phyloP scores from a whole-genome alignment of 2,797 vertebrate genomes.

The Picus viridis region DNA sequence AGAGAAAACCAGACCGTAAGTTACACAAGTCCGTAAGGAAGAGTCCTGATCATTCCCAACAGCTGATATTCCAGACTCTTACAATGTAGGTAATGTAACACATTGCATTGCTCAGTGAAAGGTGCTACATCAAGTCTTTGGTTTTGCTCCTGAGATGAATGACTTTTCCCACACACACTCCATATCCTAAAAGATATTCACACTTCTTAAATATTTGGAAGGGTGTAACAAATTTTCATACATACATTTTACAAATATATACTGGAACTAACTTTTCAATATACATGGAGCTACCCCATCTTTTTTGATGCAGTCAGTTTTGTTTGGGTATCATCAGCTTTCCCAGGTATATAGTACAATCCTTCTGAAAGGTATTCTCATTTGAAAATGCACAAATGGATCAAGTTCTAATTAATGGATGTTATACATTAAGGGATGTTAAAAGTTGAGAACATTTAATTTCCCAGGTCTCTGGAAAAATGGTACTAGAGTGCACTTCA shows the following conservation, averaged over 20 bases:
- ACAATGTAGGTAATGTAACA: background rate
- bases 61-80: background rate
- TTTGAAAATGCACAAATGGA: background rate
- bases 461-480: background rate
- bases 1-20: background rate
- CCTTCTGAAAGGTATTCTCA: background rate
- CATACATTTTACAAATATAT: background rate
- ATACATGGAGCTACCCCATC: background rate
- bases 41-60: background rate
- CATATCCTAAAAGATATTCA: background rate
- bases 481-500: background rate
- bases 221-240: background rate
- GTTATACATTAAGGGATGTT: background rate
- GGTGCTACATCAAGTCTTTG: background rate
- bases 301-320: background rate
- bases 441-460: background rate
- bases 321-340: background rate
- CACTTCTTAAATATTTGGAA: background rate
- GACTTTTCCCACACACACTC: background rate
- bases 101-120: accelerated
- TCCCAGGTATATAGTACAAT: background rate
- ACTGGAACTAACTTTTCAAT: background rate
- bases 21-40: background rate
- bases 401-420: background rate
- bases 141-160: background rate